A percentile compares a stretch with the other conserved stretches of the same genome.
Evolutionary conservation across 2,797 vertebrate genomes (phyloP).

Genomic region (Toxotes lorentzi): DNA sequence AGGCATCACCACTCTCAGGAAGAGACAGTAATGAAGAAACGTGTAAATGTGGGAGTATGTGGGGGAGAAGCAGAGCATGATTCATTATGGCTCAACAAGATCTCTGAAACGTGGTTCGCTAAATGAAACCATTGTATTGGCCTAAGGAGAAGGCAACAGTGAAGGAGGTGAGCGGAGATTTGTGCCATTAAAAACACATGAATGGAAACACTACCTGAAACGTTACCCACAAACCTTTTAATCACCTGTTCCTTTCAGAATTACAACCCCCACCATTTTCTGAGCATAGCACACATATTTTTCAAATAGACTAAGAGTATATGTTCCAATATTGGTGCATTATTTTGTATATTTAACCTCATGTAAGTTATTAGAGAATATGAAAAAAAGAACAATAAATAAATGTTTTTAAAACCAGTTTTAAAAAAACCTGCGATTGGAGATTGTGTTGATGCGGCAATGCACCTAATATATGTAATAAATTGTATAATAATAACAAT

Average conservation of each 20-base stretch:
- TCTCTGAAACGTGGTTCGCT: slow-evolving; percentile 24
- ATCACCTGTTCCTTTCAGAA: background rate
- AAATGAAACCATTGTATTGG: slow-evolving; percentile 19
- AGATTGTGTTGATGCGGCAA: no score
- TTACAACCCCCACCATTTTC: background rate
- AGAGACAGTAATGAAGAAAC: slow-evolving; percentile 36
- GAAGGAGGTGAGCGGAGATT: background rate
- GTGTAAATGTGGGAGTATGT: slow-evolving; percentile 36
- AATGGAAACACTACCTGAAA: background rate
- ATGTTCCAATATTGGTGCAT: background rate
- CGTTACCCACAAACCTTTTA: no score
- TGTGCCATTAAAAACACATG: background rate
- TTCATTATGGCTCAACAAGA: slow-evolving; percentile 42
- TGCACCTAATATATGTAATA: no score
- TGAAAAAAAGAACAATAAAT: no score
- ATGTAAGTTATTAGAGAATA: no score
- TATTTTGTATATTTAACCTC: no score
- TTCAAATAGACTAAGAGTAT: background rate
- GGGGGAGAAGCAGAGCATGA: slow-evolving; percentile 27
- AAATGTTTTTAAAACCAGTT: no score
- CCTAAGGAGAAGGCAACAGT: background rate
- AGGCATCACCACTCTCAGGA: background rate
- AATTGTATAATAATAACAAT: no score
- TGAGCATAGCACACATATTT: background rate
- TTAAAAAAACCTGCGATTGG: no score